Base-by-base conservation (phyloP, 1,140 invertebrate species). In the Conus ventricosus region DNA sequence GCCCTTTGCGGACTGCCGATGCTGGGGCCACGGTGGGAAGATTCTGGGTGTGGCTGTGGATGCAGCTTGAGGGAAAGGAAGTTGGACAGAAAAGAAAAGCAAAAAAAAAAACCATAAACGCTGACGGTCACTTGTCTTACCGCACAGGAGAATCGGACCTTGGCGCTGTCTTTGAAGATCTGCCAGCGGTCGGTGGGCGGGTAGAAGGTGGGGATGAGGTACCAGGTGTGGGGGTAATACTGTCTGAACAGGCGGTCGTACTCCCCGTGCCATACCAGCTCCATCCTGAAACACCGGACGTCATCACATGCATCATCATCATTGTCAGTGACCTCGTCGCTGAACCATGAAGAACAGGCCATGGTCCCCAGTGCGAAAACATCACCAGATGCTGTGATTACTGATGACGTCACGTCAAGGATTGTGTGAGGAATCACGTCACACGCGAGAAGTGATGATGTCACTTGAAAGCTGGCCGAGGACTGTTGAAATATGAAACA, bases 111-210 rank as follows among this genome's bases (percentile, higher is more conserved):
- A 60, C 0, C 8, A 8, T 15, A 60, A 60, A 60, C 39, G 39
- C 39, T 39, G 39, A 39, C 39, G 39, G 39, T 39, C 39, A 39
- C 39, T 39, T 3, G 39, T 39, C 91, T 91, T 90, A 95, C 95
- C 92, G 94, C 93, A 88, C 95, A 95, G 25, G 93, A 94, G 89
- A 95, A 95, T 84, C 95, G 88, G 85, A 95, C 95, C 93, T 95
- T 95, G 84, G 95, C 95, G 87, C 94, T 95, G 91, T 95, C 95
- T 88, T 94, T 93, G 89, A 95, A 95, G 27, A 93, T 92, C 81
- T 92, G 87, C 94, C 93, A 95, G 55, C 90, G 88, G 25, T 93
- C 91, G 13, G 88, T 91, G 17, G 94, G 94, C n/a, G 91, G 92
- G 85, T 91, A 90, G 84, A 93, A 92, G 20, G 93, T 93, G 27